Evolutionary conservation across 1,140 invertebrate genomes (phyloP).

Genomic region (Gryon sp.): DNA sequence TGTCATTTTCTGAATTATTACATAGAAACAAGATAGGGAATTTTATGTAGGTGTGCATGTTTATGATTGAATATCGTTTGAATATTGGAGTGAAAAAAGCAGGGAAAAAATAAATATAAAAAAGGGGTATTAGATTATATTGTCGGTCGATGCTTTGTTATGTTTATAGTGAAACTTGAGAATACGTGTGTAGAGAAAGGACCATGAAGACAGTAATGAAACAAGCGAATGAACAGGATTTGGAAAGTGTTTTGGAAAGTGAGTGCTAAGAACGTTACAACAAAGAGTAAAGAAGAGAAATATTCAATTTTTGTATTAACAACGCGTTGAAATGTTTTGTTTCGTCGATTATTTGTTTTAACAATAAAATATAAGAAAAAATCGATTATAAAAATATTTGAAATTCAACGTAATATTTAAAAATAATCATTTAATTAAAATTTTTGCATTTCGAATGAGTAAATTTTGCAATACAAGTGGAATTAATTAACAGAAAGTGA

Average conservation of each 20-base stretch:
- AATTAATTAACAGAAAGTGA: too few relatives aligned
- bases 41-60: conserved; percentile 44
- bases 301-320: conserved; percentile 12
- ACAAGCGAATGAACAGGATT: conserved; percentile 53
- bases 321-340: too few relatives aligned
- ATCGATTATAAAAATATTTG: too few relatives aligned
- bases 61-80: conserved; percentile 27
- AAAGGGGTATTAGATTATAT: conserved; percentile 33
- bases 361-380: too few relatives aligned
- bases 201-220: conserved; percentile 44
- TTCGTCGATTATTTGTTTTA: too few relatives aligned
- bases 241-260: conserved; percentile 63
- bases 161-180: conserved; percentile 46
- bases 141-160: conserved; percentile 32
- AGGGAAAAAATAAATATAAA: conserved; percentile 22
- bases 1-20: conserved; percentile 48
- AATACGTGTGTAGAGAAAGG: conserved; percentile 36
- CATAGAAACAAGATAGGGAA: conserved; percentile 31
- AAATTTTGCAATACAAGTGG: too few relatives aligned
- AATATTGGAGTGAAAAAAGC: background rate
- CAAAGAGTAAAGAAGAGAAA: conserved; percentile 28
- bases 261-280: conserved; percentile 28
- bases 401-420: too few relatives aligned
- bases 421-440: too few relatives aligned
- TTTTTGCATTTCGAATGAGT: too few relatives aligned